Evolutionary conservation across 2,888 invertebrate species (phyloP).

Genomic region (Andrena dorsata): DNA sequence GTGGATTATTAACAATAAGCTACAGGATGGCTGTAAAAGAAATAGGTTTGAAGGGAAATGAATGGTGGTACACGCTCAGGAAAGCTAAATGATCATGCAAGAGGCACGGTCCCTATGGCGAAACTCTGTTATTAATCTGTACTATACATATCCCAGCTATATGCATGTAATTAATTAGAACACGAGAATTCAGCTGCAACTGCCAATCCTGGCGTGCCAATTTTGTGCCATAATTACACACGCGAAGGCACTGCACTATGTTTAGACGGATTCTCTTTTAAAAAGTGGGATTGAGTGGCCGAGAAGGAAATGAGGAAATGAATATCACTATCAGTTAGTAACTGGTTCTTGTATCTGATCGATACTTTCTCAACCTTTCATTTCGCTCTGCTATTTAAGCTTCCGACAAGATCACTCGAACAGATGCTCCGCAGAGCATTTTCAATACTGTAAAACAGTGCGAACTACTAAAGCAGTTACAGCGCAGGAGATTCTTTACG

Average conservation of each 20-base stretch:
- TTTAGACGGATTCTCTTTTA: not conserved
- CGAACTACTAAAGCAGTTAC: too few species aligned
- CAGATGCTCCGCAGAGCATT: too few species aligned
- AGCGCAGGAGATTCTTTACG: too few species aligned
- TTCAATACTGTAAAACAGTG: too few species aligned
- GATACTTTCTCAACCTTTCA: slow-evolving; percentile 44
- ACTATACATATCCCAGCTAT: not conserved
- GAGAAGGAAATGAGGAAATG: not conserved
- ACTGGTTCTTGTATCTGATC: slow-evolving; percentile 10
- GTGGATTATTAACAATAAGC: too few species aligned
- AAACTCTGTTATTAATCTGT: slow-evolving; percentile 16
- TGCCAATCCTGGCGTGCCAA: not conserved
- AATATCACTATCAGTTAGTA: slow-evolving; percentile 8
- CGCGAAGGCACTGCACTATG: not conserved
- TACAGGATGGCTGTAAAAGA: not conserved
- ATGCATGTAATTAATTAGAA: not conserved
- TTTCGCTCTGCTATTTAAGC: slow-evolving; percentile 17
- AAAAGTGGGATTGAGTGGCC: not conserved
- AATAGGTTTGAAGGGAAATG: not conserved
- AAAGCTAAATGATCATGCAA: not conserved
- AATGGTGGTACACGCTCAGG: not conserved
- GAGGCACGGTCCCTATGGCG: not conserved
- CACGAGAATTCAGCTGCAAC: not conserved
- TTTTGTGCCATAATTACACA: slow-evolving; percentile 3
- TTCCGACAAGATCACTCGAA: too few species aligned